Evolutionary conservation across 1,140 invertebrate genomes (phyloP), one percentile per base, ranked within the genome.

Genomic region (Himalopsyche phryganea): DNA sequence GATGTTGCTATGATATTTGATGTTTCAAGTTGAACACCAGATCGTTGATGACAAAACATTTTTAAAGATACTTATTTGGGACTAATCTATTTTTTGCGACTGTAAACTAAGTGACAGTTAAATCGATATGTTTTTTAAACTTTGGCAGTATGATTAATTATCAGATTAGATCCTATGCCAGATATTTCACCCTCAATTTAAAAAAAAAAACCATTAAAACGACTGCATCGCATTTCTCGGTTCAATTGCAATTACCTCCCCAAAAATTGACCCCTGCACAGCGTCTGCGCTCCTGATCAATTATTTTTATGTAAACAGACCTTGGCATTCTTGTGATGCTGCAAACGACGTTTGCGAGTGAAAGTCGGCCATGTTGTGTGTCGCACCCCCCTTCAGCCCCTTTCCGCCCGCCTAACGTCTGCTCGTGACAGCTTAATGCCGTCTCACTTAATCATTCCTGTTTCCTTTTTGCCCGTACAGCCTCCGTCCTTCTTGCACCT

Each of bases 401-500:
- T 44, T 28, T 35, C 45, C 36, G 20, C 44, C 41, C 60, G 40
- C 14, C 38, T 50, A 36, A 50, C 48, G 60, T 58, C 56, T 63
- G 61, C 51, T 35, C 38, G 47, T 63, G 61, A 63, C 61, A 63
- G 49, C 52, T 50, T 54, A 63, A 59, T 50, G 51, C 51, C 57
- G 61, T 59, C 61, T 59, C 61, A 63, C 61, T 63, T 63, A 63
- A 63, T 63, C 61, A 63, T 63, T 51, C 53, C 60, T 52, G 60
- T 57, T 61, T 61, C 60, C 48, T 61, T 57, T 57, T 47, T 57
- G 47, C 40, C 45, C 60, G 45, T 50, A 10, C 41, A 33, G 38
- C 52, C 41, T 54, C 45, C 54, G 46, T 56, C 53, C 45, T 35
- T 48, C 45, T 56, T 56, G 53, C 53, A 56, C 53, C 7, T 42